These are phyloP conservation scores for Ciconia stormi DNA, from an alignment of 2,113 vertebrate genomes.

Conservation along the genomic window DNA sequence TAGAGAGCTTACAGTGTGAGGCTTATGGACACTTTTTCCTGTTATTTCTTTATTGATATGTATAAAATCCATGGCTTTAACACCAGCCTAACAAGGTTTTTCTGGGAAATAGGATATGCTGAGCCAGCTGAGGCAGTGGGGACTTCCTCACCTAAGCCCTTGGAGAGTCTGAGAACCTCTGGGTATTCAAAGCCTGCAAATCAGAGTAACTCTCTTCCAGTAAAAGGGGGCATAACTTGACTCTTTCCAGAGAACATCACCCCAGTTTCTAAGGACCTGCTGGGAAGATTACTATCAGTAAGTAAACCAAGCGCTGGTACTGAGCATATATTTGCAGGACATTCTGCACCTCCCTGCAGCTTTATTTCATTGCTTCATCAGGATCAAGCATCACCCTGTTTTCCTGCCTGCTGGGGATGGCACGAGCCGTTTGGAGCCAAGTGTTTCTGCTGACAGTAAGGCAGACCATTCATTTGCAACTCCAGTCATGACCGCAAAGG, in stretches of 20 bases:
- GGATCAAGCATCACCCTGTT: not conserved
- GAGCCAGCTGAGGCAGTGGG: not conserved
- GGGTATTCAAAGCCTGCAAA: not conserved
- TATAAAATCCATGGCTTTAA: not conserved
- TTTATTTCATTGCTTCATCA: not conserved
- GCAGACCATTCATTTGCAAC: not conserved
- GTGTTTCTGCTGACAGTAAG: not conserved
- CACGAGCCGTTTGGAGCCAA: not conserved
- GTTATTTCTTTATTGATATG: not conserved
- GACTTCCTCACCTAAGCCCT: not conserved
- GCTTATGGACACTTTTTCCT: not conserved
- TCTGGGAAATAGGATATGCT: not conserved
- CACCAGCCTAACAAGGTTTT: not conserved
- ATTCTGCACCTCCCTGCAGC: not conserved
- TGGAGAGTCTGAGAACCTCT: not conserved
- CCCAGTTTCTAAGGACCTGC: not conserved
- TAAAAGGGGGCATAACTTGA: not conserved
- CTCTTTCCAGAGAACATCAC: not conserved
- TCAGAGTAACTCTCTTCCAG: not conserved
- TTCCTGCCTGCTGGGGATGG: not conserved
- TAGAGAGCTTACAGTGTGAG: not conserved
- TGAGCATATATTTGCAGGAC: rapidly evolving
- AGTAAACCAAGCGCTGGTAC: not conserved
- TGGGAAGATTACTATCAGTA: not conserved
- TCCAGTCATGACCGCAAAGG: not conserved